Percentiles rank a stretch among this genome's conserved stretches.
These are phyloP conservation scores for Cygnus buccinator DNA, from an alignment of 2,113 vertebrate species.

Conservation along the genomic window DNA sequence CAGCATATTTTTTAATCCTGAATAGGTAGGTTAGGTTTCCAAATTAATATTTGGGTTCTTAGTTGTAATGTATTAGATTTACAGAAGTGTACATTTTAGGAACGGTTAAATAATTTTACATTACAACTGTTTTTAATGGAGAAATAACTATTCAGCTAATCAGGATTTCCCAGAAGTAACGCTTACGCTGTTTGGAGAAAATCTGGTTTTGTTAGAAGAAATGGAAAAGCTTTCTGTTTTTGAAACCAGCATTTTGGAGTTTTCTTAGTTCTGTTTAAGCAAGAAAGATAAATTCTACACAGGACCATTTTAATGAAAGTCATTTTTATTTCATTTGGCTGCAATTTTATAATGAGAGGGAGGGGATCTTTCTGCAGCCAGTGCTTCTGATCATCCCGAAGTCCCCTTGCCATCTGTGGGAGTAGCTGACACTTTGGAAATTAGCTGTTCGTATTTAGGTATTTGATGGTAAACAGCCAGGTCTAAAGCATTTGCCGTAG, in stretches of 20 bases:
- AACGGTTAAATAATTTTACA: background rate
- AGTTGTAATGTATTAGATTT: background rate
- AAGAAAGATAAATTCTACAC: background rate
- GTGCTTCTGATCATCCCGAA: background rate
- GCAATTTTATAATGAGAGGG: background rate
- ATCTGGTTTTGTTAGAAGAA: background rate
- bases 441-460: background rate
- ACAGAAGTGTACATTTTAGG: background rate
- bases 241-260: background rate
- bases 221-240: background rate
- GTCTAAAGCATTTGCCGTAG: background rate
- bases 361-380: background rate
- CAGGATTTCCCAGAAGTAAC: background rate
- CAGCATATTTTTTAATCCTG: background rate
- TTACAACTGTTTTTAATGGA: background rate
- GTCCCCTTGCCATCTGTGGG: background rate
- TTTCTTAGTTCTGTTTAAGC: background rate
- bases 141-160: background rate
- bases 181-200: background rate
- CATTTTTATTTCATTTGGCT: background rate
- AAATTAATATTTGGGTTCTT: constrained; percentile 6
- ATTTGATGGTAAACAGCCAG: background rate
- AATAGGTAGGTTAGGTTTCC: background rate
- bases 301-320: background rate
- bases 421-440: background rate